These are phyloP conservation scores for Otus sunia DNA, from an alignment of 2,113 vertebrate genomes.

Conservation along the genomic window DNA sequence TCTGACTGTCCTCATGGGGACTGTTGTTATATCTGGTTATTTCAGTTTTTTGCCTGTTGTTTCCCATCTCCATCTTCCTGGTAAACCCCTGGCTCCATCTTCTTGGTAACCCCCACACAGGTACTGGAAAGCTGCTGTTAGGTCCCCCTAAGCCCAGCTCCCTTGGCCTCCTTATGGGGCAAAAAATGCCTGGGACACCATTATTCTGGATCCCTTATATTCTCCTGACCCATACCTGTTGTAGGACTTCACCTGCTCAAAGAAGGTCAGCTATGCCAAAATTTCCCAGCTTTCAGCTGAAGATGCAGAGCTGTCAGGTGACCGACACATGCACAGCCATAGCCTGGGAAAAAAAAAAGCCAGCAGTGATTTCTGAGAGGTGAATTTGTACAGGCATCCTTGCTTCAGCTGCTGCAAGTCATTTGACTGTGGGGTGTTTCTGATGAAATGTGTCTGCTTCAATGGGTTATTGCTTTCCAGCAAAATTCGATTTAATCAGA, in stretches of 20 bases:
- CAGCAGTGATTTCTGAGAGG: neutral
- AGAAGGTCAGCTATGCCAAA: neutral
- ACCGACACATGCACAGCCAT: rapidly evolving
- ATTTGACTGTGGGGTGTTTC: neutral
- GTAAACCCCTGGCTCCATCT: neutral
- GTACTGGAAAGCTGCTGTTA: neutral
- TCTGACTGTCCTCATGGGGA: neutral
- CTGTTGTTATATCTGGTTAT: neutral
- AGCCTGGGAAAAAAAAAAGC: neutral
- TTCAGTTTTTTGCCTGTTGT: neutral
- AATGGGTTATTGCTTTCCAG: conserved; percentile 26
- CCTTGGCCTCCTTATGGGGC: neutral
- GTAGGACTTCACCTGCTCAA: neutral
- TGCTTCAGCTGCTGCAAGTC: neutral
- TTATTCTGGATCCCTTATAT: neutral
- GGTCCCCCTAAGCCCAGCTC: neutral
- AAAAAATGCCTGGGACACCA: neutral
- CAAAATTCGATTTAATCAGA: neutral
- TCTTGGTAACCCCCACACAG: neutral
- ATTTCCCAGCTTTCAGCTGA: neutral
- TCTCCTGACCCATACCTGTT: neutral
- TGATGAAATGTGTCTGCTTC: conserved; percentile 3
- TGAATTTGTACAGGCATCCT: neutral
- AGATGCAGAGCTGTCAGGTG: neutral
- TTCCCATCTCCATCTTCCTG: neutral